These are phyloP conservation scores for Amphipyra tragopoginis DNA, from an alignment of 2,888 invertebrate genomes.

Conservation along the genomic window DNA sequence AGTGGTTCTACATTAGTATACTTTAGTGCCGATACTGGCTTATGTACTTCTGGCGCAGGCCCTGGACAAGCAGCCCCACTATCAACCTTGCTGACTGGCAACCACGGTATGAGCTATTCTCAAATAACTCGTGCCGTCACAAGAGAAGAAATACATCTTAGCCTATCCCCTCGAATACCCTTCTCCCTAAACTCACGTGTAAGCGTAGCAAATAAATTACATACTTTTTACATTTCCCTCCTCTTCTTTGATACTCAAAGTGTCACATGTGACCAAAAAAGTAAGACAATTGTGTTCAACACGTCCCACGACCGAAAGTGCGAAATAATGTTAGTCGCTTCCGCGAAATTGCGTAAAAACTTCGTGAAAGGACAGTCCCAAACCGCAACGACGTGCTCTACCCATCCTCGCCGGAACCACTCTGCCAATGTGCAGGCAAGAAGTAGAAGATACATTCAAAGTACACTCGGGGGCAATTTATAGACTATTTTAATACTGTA, in stretches of 20 bases:
- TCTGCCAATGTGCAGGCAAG: not conserved
- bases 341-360: constrained; percentile 61
- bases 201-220: constrained; percentile 30
- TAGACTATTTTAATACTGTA: no score
- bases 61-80: no score
- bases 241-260: constrained; percentile 29
- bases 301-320: constrained; percentile 61
- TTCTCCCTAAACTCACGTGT: constrained; percentile 10
- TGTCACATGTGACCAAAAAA: constrained; percentile 42
- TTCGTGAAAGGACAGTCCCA: constrained; percentile 57
- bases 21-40: no score
- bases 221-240: constrained; percentile 28
- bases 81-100: no score
- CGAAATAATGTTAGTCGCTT: constrained; percentile 65
- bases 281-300: constrained; percentile 55
- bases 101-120: no score
- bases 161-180: no score
- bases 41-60: no score
- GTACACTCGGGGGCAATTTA: no score
- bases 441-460: constrained; percentile 23
- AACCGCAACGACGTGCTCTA: constrained; percentile 55
- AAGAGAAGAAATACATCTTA: no score
- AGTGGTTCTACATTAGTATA: no score
- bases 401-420: constrained; percentile 17
- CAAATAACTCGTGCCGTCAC: no score